Base-by-base conservation (phyloP, 1,140 invertebrate species). In the Metaphire vulgaris region DNA sequence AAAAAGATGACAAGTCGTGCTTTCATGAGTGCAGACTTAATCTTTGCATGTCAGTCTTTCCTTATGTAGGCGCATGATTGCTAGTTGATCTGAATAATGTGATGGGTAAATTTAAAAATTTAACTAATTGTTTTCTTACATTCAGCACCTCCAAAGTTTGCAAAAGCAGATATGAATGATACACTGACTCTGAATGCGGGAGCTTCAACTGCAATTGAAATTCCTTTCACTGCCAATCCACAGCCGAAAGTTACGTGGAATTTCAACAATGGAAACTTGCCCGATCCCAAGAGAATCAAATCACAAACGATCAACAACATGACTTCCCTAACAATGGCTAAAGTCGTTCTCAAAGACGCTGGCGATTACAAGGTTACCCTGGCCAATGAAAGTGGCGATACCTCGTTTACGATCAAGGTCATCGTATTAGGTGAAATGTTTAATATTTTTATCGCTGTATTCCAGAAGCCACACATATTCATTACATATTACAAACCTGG, bases 291-390 rank as follows among this genome's bases (percentile, higher is more conserved):
- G 30, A 33, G 74, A 32, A 31, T 74, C 16, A 69, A 66, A 26
- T 30, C 56, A 66, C 64, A 41, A n/a, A 74, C 74, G n/a, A 67
- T 56, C 30, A 33, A 74, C 14, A 74, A 66, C 30, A 2, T 56
- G 30, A 56, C 74, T 16, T 41, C 29, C 6, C 31, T 74, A 30
- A 66, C 64, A 28, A 32, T 74, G 31, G 92, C 96, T 74, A 91
- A 92, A 80, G 94, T 95, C 0, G 91, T 90, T 28, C 89, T 95
- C 68, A 90, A 91, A 72, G 96, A 98, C 83, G 91, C 91, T 79
- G 96, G 94, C n/a, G 92, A 90, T 82, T 98, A 97, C 83, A 93
- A 90, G 6, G 90, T 98, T 32, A 91, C 89, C 12, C 94, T 95
- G 1, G 89, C 88, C 15, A 98, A 98, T 84, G 91, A 92, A 79